These are phyloP conservation scores for Heliconius nattereri DNA, from an alignment of 1,140 invertebrate species.

Conservation along the genomic window DNA sequence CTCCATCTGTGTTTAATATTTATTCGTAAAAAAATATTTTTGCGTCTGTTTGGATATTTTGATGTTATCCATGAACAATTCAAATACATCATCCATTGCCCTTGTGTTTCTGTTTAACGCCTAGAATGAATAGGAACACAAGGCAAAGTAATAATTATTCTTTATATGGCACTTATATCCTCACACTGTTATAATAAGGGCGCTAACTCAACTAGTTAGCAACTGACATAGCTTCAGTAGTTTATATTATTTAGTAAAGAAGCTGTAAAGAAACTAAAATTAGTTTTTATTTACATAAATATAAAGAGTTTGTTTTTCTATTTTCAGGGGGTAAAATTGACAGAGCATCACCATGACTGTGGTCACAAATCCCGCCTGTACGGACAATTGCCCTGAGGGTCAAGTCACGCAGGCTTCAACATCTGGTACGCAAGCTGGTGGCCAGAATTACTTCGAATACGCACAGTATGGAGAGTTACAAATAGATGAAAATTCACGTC, in stretches of 20 bases:
- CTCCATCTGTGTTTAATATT: background rate
- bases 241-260: background rate
- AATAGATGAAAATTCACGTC: constrained; percentile 46
- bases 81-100: constrained; percentile 45
- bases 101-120: constrained; percentile 69
- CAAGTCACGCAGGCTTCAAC: constrained; percentile 40
- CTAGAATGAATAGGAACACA: constrained; percentile 59
- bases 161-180: constrained; percentile 70
- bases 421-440: constrained; percentile 34
- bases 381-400: constrained; percentile 48
- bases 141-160: constrained; percentile 70
- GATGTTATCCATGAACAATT: background rate
- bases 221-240: constrained; percentile 26
- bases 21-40: background rate
- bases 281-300: background rate
- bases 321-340: constrained; percentile 52
- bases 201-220: constrained; percentile 62
- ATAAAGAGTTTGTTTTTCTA: constrained; percentile 21
- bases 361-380: constrained; percentile 73
- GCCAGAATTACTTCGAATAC: constrained; percentile 35
- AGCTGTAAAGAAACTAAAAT: background rate
- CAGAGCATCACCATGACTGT: constrained; percentile 63
- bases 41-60: no score
- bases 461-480: constrained; percentile 39
- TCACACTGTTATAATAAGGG: constrained; percentile 51